A percentile compares a stretch with the other conserved stretches of the same genome.
Conservation (phyloP, 2,888 invertebrate species). For the Uloborus plumipes region DNA sequence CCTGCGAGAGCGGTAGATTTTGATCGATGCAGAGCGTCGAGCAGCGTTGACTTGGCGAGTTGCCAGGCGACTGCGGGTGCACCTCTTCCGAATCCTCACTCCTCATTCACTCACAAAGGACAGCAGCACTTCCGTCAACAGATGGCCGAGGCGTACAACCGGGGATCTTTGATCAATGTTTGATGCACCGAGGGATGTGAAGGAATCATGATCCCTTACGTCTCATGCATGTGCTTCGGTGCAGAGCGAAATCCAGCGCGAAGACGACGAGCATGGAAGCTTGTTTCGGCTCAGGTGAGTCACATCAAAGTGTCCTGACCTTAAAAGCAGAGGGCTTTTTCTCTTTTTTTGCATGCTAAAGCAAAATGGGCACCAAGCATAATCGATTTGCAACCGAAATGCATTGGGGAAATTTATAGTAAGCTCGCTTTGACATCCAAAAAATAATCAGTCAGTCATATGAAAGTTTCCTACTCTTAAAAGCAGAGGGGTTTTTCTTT, state of each 20-base stretch:
- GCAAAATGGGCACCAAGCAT: too few relatives aligned
- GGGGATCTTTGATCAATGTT: constrained; percentile 1
- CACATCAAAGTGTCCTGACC: background rate
- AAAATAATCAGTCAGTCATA: too few relatives aligned
- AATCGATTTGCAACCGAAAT: too few relatives aligned
- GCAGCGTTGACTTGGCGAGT: constrained; percentile 37
- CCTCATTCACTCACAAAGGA: constrained; percentile 9
- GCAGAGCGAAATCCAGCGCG: constrained; percentile 26
- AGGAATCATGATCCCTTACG: constrained; percentile 65
- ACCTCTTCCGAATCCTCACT: constrained; percentile 12
- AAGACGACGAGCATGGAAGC: constrained; percentile 30
- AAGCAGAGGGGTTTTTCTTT: too few relatives aligned
- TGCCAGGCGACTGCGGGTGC: constrained; percentile 58
- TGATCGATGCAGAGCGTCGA: constrained; percentile 8
- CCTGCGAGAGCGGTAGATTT: constrained; percentile 1
- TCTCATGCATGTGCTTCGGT: constrained; percentile 65
- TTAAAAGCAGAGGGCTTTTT: constrained; percentile 1
- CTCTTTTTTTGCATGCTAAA: too few relatives aligned
- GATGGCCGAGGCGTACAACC: constrained; percentile 31
- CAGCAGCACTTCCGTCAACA: constrained; percentile 26
- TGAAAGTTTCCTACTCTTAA: too few relatives aligned
- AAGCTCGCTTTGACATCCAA: too few relatives aligned
- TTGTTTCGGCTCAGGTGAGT: constrained; percentile 52
- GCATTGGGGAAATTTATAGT: too few relatives aligned
- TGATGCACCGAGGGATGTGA: constrained; percentile 26